Conservation (phyloP, 2,113 vertebrate genomes). For the Coptodon rendalli region DNA sequence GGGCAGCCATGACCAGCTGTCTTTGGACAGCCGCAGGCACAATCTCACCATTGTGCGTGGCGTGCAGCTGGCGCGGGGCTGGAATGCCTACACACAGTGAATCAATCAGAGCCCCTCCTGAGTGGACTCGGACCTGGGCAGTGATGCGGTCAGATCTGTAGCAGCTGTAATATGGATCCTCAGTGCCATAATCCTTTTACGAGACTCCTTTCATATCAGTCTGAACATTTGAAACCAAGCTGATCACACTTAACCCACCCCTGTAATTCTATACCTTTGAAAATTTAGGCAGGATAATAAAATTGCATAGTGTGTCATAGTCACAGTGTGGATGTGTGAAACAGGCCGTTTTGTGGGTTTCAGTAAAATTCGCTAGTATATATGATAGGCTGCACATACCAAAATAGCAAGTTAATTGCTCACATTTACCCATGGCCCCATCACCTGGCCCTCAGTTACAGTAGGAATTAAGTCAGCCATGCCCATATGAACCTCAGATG, state of each 20-base stretch:
- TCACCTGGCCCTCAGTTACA: background rate
- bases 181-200: conserved; percentile 31
- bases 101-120: conserved; percentile 51
- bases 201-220: conserved; percentile 32
- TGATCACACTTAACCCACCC: background rate
- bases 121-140: conserved; percentile 29
- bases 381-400: background rate
- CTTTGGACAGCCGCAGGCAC: conserved; percentile 36
- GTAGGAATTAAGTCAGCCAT: background rate
- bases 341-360: background rate
- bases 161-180: conserved; percentile 55
- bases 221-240: background rate
- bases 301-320: background rate
- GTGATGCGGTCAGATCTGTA: conserved; percentile 23
- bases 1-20: conserved; percentile 60
- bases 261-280: conserved; percentile 15
- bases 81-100: conserved; percentile 54
- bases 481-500: background rate
- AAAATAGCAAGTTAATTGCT: background rate
- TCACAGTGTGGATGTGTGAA: conserved; percentile 13
- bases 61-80: conserved; percentile 55
- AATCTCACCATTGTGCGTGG: conserved; percentile 65
- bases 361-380: background rate
- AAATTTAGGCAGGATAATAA: background rate
- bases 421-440: background rate